Percentiles rank a stretch among this genome's conserved stretches.
phyloP scores from a whole-genome alignment of 1,140 invertebrate species.

The Sipha flava region DNA sequence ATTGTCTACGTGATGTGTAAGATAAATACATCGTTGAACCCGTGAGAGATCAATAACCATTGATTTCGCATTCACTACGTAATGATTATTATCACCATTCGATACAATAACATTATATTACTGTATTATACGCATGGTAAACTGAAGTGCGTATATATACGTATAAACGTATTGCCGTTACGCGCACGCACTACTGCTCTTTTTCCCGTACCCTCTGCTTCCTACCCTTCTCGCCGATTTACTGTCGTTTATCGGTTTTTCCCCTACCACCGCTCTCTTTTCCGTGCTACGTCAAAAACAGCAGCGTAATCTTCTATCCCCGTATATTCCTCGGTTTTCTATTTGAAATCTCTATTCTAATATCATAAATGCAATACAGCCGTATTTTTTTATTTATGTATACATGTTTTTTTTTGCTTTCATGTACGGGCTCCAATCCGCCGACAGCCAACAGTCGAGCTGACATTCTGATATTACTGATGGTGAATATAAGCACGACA shows the following conservation, averaged over 20 bases:
- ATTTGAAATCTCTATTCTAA: constrained; percentile 8
- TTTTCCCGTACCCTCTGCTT: neutral
- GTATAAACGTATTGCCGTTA: neutral
- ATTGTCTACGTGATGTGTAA: too few species aligned
- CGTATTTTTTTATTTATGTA: neutral
- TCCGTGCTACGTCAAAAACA: neutral
- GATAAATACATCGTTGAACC: too few species aligned
- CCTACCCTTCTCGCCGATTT: neutral
- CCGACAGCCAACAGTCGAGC: neutral
- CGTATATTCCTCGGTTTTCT: neutral
- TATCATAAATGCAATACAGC: neutral
- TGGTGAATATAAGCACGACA: neutral
- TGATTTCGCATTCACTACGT: too few species aligned
- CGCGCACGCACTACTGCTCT: neutral
- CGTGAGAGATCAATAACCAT: too few species aligned
- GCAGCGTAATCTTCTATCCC: constrained; percentile 14
- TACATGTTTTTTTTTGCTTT: neutral
- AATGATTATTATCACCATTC: too few species aligned
- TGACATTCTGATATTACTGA: neutral
- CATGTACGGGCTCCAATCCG: neutral
- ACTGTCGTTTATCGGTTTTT: constrained; percentile 8
- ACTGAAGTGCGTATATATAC: neutral
- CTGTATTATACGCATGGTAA: neutral
- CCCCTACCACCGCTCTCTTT: neutral
- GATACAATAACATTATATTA: too few species aligned